Evolutionary conservation across 2,888 invertebrate genomes (phyloP), one percentile per base, ranked within the genome.

Genomic region (Chrysomela aeneicollis): DNA sequence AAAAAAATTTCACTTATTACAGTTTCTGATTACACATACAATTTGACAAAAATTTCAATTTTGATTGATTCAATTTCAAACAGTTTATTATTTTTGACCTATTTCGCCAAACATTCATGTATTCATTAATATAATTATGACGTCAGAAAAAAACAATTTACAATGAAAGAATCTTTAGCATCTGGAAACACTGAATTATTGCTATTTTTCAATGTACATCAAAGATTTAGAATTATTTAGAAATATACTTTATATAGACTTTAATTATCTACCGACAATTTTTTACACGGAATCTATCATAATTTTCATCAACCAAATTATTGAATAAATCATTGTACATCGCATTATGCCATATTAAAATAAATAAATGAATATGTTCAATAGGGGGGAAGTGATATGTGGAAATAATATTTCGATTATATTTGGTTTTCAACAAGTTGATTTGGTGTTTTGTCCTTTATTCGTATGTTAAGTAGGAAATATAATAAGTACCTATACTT

Each of bases 171-270:
- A 35, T 12, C 9, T 35, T 55, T 59, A 66, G 63, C 59, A 37
- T 63, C 50, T 61, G 19, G 73, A 74, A 75, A 79, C 78, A 78
- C 76, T 76, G 74, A 78, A 76, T 81, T 81, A 81, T 81, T 81
- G 81, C 81, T 81, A 81, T 80, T 73, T 72, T 74, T 75, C 74
- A 68, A 66, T 71, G 64, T 70, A 71, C 59, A 71, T 19, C n/a
- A 1, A 19, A 49, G 49, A 49, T 76, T 78, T 77, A 76, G 76
- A 77, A 77, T 77, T 73, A 74, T 74, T 75, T 73, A 77, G 75
- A 77, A 68, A 77, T 76, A 77, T 77, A 77, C 76, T 78, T 76
- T 74, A 72, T 73, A 74, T 75, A 74, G 64, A 67, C 73, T 74
- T 71, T 71, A 75, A 71, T n/a, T n/a, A n/a, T 66, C 76, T 77